Base-by-base conservation (phyloP, 1,140 invertebrate genomes). In the Platyura marginata region DNA sequence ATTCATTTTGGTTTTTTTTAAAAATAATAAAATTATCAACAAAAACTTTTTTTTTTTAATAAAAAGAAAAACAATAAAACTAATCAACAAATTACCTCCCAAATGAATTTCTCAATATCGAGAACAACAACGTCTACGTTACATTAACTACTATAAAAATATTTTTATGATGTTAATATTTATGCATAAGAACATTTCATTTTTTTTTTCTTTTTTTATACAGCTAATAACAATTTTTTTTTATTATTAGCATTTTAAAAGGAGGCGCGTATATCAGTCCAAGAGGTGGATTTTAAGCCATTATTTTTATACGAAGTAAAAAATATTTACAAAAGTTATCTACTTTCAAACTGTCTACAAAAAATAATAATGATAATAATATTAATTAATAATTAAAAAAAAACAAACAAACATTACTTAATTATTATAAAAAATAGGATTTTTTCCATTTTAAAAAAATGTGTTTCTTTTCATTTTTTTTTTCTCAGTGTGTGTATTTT, bases 221-320 rank as follows among this genome's bases (percentile, higher is more conserved):
- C 25, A 13, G 25, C 25, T 6, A 29, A 6, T 29, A 6, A 29
- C n/a, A 29, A 29, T 29, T 29, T 8, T 29, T 29, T 29, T 29
- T 29, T 8, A 8, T 29, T 29, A 8, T 29, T 29, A 29, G 13
- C 25, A 8, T 29, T 29, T 29, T 29, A 13, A 8, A 21, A 18
- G 18, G 36, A 38, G 36, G 36, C 36, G 36, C 18, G 16, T 38
- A 18, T 18, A 19, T 38, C 36, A 38, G 36, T 38, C 36, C 36
- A 38, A 38, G 36, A 38, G 19, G 18, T 18, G 16, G 36, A 38
- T 18, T 38, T 38, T n/a, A 29, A 29, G 25, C 25, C 25, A 29
- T 29, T 8, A 8, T 6, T 29, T 29, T 29, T 6, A 8, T 13
- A 29, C 25, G 25, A 29, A 29, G 25, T 29, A 29, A 29, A 29